Conservation (phyloP, 92 coral and sea anemone genomes). For the Heliopora coerulea region DNA sequence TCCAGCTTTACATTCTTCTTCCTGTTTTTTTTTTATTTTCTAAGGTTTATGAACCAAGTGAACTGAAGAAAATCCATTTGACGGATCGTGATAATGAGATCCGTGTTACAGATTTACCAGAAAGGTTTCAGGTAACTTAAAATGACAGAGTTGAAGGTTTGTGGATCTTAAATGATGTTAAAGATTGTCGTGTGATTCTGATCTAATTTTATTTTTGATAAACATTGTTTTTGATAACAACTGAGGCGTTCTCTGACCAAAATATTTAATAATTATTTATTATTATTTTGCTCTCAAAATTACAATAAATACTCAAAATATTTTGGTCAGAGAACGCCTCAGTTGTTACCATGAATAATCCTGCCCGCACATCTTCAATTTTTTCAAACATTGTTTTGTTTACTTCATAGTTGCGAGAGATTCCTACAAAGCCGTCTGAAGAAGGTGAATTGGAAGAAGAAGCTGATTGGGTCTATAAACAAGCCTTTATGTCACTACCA, state of each 20-base stretch:
- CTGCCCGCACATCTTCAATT: no score
- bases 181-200: no score
- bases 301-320: no score
- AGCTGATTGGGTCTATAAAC: slow-evolving; percentile 93
- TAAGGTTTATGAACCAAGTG: slow-evolving; percentile 98
- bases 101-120: slow-evolving; percentile 83
- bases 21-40: not conserved
- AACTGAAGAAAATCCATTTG: slow-evolving; percentile 91
- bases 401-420: slow-evolving; percentile 64
- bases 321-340: no score
- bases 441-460: slow-evolving; percentile 97
- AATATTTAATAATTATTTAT: no score
- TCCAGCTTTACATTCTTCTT: not conserved
- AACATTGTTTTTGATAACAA: no score
- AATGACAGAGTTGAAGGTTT: slow-evolving; percentile 1
- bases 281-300: no score
- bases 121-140: slow-evolving; percentile 79
- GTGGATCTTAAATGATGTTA: not conserved
- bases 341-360: no score
- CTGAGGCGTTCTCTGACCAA: no score
- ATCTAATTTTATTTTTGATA: no score
- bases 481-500: slow-evolving; percentile 79
- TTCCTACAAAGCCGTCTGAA: slow-evolving; percentile 82
- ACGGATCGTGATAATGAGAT: slow-evolving; percentile 83
- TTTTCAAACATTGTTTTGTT: not conserved